A percentile compares a stretch with the other conserved stretches of the same genome.
Conservation (phyloP, 2,888 invertebrate species). For the Drosophila limbata region DNA sequence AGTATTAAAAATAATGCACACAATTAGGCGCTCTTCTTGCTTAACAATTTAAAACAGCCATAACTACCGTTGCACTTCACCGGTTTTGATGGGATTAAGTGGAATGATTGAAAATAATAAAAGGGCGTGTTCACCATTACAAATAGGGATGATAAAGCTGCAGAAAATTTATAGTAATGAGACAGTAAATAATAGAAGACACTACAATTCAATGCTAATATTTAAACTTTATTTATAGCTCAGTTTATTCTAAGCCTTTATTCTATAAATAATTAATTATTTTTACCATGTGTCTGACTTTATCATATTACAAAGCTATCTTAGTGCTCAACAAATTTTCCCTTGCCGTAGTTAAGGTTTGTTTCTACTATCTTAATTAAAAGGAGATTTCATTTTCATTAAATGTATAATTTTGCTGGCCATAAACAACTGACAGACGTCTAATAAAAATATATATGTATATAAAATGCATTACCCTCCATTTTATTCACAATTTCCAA, state of each 20-base stretch:
- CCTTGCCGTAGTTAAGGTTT: background rate
- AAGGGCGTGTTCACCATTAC: too few relatives aligned
- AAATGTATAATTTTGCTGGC: conserved; percentile 1
- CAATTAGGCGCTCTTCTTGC: too few relatives aligned
- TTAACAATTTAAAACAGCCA: too few relatives aligned
- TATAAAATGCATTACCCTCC: background rate
- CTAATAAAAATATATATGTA: background rate
- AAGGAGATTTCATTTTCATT: conserved; percentile 12
- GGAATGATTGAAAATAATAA: too few relatives aligned
- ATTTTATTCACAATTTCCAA: conserved; percentile 1
- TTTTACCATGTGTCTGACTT: background rate
- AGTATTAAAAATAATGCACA: too few relatives aligned
- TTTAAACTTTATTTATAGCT: background rate
- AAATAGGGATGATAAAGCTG: too few relatives aligned
- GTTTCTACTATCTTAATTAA: conserved; percentile 16
- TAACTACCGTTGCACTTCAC: too few relatives aligned
- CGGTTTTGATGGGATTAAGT: too few relatives aligned
- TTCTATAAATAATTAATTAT: background rate
- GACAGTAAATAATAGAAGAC: too few relatives aligned
- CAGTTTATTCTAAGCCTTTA: background rate
- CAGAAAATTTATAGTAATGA: too few relatives aligned
- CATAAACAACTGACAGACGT: conserved; percentile 5
- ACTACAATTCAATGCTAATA: too few relatives aligned
- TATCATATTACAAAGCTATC: background rate
- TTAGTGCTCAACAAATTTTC: background rate